A percentile compares a stretch with the other conserved stretches of the same genome.
phyloP scores from a whole-genome alignment of 2,797 vertebrate genomes.

The Lindbergichthys nudifrons region DNA sequence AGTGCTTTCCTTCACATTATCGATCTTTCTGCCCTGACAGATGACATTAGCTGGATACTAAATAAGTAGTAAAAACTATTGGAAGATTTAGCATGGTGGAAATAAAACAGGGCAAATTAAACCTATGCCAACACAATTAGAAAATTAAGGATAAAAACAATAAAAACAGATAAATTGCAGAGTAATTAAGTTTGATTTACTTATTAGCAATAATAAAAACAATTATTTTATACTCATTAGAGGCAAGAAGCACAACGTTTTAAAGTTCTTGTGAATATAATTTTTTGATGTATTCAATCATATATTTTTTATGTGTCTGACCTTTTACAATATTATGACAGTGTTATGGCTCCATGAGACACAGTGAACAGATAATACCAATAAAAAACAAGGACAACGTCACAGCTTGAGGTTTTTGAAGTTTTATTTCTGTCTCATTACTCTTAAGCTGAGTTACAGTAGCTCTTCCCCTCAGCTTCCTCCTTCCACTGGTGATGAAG shows the following conservation, averaged over 20 bases:
- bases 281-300: neutral
- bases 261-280: neutral
- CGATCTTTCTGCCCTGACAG: neutral
- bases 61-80: neutral
- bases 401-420: conserved; percentile 62
- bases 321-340: neutral
- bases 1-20: neutral
- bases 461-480: conserved; percentile 67
- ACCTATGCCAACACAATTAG: neutral
- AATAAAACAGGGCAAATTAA: neutral
- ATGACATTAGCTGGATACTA: no score
- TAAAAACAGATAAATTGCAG: neutral
- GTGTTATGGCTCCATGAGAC: neutral
- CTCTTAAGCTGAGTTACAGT: conserved; percentile 75
- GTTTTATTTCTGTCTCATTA: conserved; percentile 79
- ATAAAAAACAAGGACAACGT: conserved; percentile 29
- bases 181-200: neutral
- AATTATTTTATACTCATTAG: neutral
- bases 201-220: neutral
- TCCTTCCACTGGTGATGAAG: conserved; percentile 70
- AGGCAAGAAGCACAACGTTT: neutral
- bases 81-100: neutral
- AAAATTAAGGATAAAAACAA: neutral
- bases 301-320: no score
- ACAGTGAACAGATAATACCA: neutral